Conservation (phyloP, 2,797 vertebrate species). For the Euthynnus affinis region DNA sequence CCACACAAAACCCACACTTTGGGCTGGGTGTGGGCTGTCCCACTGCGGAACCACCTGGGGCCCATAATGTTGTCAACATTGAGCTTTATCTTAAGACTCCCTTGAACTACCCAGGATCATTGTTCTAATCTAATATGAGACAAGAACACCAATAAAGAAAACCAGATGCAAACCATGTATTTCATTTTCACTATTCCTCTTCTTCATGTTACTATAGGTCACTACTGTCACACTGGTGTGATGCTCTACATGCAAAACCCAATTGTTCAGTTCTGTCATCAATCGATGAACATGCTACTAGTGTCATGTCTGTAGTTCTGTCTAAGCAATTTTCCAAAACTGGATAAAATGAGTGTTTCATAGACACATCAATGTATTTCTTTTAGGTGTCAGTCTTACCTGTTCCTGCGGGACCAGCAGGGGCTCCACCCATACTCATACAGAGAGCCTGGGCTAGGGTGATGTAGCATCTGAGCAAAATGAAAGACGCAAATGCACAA, state of each 20-base stretch:
- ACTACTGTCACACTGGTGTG: neutral
- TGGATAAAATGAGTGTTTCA: neutral
- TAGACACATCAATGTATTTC: neutral
- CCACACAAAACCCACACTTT: too few relatives aligned
- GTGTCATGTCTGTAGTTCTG: neutral
- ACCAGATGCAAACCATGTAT: neutral
- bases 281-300: neutral
- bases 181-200: neutral
- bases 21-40: too few relatives aligned
- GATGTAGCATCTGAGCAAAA: constrained; percentile 92
- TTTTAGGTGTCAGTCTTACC: constrained; percentile 53
- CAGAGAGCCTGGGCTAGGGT: constrained; percentile 96
- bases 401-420: constrained; percentile 95
- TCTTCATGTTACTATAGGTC: constrained; percentile 1
- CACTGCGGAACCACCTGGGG: too few relatives aligned
- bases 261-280: neutral
- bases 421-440: constrained; percentile 99
- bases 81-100: neutral
- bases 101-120: too few relatives aligned
- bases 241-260: neutral
- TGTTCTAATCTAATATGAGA: too few relatives aligned
- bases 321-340: neutral
- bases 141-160: neutral
- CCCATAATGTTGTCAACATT: too few relatives aligned
- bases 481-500: neutral